These are phyloP conservation scores for Aphis gossypii DNA, from an alignment of 1,140 invertebrate species.

Conservation along the genomic window DNA sequence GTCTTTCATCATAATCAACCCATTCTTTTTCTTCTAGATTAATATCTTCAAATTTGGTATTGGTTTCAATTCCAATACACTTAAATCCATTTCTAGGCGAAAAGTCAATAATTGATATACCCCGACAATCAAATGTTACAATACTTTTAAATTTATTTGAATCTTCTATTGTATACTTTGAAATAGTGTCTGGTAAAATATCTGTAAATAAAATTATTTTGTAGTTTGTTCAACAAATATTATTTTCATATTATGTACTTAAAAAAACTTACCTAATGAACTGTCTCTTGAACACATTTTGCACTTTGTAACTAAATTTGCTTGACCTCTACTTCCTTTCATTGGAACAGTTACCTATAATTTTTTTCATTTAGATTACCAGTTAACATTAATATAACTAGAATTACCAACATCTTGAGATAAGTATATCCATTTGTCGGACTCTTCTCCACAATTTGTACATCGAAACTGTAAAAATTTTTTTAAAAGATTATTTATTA, in stretches of 20 bases:
- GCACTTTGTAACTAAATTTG: slow-evolving; percentile 43
- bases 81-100: slow-evolving; percentile 52
- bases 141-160: slow-evolving; percentile 51
- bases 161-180: slow-evolving; percentile 40
- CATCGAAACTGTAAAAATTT: slow-evolving; percentile 35
- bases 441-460: slow-evolving; percentile 48
- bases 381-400: not conserved
- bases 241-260: not conserved
- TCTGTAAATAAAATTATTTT: slow-evolving; percentile 18
- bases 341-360: slow-evolving; percentile 39
- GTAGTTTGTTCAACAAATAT: not conserved
- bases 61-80: slow-evolving; percentile 41
- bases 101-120: slow-evolving; percentile 36
- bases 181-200: slow-evolving; percentile 32
- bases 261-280: slow-evolving; percentile 26
- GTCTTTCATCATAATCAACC: slow-evolving; percentile 53
- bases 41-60: slow-evolving; percentile 36
- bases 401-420: slow-evolving; percentile 36
- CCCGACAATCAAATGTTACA: slow-evolving; percentile 43
- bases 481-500: not conserved
- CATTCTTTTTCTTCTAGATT: slow-evolving; percentile 54
- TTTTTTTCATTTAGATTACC: not conserved
- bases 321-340: slow-evolving; percentile 44
- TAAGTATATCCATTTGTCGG: slow-evolving; percentile 49
- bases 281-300: slow-evolving; percentile 50